phyloP scores from a whole-genome alignment of 2,888 invertebrate genomes.

The Abrostola tripartita region DNA sequence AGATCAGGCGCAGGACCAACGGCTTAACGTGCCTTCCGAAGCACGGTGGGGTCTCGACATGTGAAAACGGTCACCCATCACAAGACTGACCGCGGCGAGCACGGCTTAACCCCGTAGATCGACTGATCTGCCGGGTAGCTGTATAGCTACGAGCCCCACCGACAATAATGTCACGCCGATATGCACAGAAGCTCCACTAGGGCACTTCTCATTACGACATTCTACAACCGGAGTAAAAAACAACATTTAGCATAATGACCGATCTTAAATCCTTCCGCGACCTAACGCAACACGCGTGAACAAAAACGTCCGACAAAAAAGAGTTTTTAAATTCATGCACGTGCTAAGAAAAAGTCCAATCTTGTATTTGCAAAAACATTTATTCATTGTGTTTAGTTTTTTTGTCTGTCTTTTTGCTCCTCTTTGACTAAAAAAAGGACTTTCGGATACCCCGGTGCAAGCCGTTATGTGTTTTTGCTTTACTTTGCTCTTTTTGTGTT shows the following conservation, averaged over 20 bases:
- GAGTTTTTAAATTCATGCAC: conserved; percentile 79
- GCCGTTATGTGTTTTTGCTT: conserved; percentile 83
- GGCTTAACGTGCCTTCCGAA: too few species aligned
- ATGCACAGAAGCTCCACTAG: neutral
- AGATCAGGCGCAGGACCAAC: too few species aligned
- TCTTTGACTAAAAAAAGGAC: conserved; percentile 72
- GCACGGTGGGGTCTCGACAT: too few species aligned
- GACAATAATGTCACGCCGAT: too few species aligned
- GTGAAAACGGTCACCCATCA: too few species aligned
- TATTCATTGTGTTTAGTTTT: conserved; percentile 77
- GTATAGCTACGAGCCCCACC: too few species aligned
- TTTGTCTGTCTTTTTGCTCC: conserved; percentile 78
- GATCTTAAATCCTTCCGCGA: conserved; percentile 50
- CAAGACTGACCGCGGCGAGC: too few species aligned
- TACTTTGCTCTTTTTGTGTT: conserved; percentile 49
- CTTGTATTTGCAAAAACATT: conserved; percentile 84
- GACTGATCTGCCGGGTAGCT: too few species aligned
- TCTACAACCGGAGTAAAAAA: conserved; percentile 27
- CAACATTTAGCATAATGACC: conserved; percentile 51
- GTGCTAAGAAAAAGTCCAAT: conserved; percentile 82
- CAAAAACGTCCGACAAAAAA: conserved; percentile 75
- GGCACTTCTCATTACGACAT: conserved; percentile 4
- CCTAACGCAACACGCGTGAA: conserved; percentile 75
- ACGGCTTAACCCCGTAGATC: too few species aligned
- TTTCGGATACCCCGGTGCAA: conserved; percentile 66